phyloP scores from a whole-genome alignment of 2,797 vertebrate genomes.

The Anabacerthia variegaticeps region DNA sequence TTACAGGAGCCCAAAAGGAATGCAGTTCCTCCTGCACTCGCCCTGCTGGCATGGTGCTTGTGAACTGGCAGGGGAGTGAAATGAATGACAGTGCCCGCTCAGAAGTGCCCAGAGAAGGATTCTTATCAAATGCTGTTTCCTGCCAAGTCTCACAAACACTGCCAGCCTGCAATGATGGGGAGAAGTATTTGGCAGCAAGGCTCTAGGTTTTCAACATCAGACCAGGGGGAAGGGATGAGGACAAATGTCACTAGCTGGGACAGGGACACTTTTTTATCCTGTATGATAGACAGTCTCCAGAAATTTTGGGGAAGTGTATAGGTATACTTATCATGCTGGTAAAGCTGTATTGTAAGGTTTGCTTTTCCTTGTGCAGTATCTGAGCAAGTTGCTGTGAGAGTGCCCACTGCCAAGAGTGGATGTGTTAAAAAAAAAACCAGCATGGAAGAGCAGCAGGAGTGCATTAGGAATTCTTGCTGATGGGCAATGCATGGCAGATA shows the following conservation, averaged over 20 bases:
- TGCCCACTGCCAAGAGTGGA: neutral
- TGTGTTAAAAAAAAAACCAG: neutral
- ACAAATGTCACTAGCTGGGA: neutral
- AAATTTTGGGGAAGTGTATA: neutral
- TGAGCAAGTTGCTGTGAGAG: neutral
- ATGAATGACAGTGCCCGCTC: constrained; percentile 33
- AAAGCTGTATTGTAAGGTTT: neutral
- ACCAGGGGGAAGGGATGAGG: neutral
- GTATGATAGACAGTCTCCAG: neutral
- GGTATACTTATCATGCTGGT: neutral
- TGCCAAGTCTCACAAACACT: constrained; percentile 21
- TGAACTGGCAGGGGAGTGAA: constrained; percentile 23
- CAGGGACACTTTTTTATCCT: neutral
- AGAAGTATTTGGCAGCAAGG: constrained; percentile 23
- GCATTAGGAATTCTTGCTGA: neutral
- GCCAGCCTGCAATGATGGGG: neutral
- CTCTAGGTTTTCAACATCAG: neutral
- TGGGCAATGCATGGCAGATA: neutral
- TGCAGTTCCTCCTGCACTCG: constrained; percentile 6
- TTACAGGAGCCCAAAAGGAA: constrained; percentile 29
- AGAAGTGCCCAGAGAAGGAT: constrained; percentile 8
- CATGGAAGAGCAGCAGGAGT: neutral
- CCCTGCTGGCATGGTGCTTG: neutral
- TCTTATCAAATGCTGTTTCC: constrained; percentile 46
- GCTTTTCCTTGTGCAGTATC: neutral